A percentile compares a stretch with the other conserved stretches of the same genome.
Evolutionary conservation across 2,888 invertebrate species (phyloP).

Genomic region (Drosophila nr. perissopoda): DNA sequence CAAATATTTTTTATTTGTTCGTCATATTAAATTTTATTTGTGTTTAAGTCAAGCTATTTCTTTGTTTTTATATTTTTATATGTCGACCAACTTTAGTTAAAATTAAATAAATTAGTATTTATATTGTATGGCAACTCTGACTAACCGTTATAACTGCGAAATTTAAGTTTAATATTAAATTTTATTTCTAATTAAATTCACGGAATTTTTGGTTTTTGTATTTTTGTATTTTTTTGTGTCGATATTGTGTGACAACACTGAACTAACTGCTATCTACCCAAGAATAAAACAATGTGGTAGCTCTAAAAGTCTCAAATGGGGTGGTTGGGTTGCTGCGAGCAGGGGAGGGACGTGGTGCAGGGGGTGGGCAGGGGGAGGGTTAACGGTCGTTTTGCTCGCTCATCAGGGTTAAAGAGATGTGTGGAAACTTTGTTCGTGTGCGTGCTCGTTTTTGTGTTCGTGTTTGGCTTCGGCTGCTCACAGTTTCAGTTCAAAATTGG

Average conservation of each 20-base stretch:
- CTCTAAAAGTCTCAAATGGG: not conserved
- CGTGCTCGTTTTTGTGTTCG: constrained; percentile 34
- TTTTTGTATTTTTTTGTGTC: not conserved
- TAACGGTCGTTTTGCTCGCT: constrained; percentile 12
- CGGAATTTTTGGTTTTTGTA: not conserved
- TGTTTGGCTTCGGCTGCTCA: constrained; percentile 45
- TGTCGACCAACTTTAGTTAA: not conserved
- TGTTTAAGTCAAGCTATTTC: not conserved
- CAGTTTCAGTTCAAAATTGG: constrained; percentile 58
- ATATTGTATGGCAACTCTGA: not conserved
- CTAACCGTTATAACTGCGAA: not conserved
- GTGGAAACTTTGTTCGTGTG: constrained; percentile 28
- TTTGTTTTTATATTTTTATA: not conserved
- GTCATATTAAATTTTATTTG: not conserved
- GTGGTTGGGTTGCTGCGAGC: not conserved
- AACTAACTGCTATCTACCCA: not conserved
- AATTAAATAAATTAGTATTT: not conserved
- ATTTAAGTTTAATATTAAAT: not conserved
- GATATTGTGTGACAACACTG: not conserved
- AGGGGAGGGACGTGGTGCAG: not conserved
- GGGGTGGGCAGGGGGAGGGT: not conserved
- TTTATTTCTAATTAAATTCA: not conserved
- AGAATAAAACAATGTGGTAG: not conserved
- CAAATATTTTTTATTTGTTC: not conserved
- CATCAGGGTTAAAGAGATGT: constrained; percentile 1